Percentiles rank a stretch among this genome's conserved stretches.
Conservation (phyloP, 2,113 vertebrate genomes). For the Cephalopterus ornatus region DNA sequence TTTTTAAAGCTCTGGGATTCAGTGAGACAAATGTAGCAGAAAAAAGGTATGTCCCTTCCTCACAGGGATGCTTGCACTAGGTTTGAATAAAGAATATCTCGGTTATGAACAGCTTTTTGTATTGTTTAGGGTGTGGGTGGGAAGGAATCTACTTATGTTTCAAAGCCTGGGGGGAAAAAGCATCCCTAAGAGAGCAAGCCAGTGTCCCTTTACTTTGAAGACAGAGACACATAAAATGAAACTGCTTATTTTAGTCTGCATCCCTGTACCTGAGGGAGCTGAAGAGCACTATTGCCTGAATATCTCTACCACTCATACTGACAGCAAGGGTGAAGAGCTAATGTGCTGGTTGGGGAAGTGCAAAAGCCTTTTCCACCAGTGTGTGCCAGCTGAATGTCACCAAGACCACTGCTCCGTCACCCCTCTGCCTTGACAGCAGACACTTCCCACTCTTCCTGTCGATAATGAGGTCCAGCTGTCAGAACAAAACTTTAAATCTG, state of each 20-base stretch:
- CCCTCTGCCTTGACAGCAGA: neutral
- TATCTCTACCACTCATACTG: neutral
- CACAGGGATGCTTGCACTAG: neutral
- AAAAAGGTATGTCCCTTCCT: neutral
- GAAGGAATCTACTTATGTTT: neutral
- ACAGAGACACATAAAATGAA: neutral
- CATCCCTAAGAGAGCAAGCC: neutral
- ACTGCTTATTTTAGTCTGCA: constrained; percentile 4
- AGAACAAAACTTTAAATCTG: neutral
- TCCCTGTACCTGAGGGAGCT: neutral
- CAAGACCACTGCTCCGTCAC: neutral
- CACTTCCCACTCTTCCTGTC: neutral
- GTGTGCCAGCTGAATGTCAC: neutral
- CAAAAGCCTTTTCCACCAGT: neutral
- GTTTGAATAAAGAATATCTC: neutral
- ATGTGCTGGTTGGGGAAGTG: neutral
- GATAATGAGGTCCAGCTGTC: neutral
- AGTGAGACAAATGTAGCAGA: neutral
- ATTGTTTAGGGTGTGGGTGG: neutral
- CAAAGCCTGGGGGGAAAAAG: neutral
- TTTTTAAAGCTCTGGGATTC: neutral
- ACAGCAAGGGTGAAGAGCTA: constrained; percentile 12
- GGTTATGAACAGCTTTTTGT: neutral
- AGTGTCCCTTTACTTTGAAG: constrained; percentile 5
- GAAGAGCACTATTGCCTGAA: neutral